Evolutionary conservation across 2,888 invertebrate species (phyloP).

Genomic region (Aelia acuminata): DNA sequence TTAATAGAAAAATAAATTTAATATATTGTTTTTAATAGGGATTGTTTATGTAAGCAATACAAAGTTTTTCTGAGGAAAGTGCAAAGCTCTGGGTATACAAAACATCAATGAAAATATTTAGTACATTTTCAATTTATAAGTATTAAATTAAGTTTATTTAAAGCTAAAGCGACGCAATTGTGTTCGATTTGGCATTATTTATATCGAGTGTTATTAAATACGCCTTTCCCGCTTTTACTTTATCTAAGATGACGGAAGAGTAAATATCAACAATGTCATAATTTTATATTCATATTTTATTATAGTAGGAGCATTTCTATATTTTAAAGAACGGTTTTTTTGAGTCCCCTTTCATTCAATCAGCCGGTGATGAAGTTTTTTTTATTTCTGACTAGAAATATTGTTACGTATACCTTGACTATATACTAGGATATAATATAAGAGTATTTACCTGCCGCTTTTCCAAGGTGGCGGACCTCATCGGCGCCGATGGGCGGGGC

Average conservation of each 20-base stretch:
- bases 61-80: too few relatives aligned
- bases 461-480: conserved; percentile 26
- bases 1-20: too few relatives aligned
- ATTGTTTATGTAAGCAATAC: too few relatives aligned
- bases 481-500: conserved; percentile 45
- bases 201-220: background rate
- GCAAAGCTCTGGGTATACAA: too few relatives aligned
- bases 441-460: conserved; percentile 1
- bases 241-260: conserved; percentile 16
- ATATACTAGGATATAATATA: background rate
- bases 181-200: background rate
- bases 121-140: too few relatives aligned
- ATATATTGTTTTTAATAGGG: too few relatives aligned
- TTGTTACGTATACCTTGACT: background rate
- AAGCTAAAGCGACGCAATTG: too few relatives aligned
- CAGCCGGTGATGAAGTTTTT: background rate
- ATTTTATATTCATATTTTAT: too few relatives aligned
- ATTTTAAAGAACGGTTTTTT: background rate
- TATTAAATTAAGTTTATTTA: too few relatives aligned
- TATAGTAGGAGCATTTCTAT: too few relatives aligned
- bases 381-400: background rate
- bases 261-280: background rate
- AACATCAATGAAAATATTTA: too few relatives aligned
- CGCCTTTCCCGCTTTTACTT: background rate
- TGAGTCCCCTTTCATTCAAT: background rate